Conservation (phyloP, 2,113 vertebrate genomes). For the Takifugu flavidus region DNA sequence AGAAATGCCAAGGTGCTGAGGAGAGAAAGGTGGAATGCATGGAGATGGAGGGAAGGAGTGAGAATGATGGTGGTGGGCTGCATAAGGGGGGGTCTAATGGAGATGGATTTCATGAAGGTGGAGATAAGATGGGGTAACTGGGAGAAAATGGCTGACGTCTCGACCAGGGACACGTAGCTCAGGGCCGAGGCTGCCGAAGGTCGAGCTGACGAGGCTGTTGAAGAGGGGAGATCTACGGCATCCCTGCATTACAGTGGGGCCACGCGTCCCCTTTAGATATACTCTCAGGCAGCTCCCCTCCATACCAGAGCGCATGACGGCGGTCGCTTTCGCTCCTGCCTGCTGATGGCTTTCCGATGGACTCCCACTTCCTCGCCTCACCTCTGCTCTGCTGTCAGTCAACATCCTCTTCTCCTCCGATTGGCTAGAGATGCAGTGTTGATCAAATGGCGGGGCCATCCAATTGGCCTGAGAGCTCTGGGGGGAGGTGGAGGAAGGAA, state of each 20-base stretch:
- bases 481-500: constrained; percentile 59
- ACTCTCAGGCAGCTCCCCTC: no score
- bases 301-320: not conserved
- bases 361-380: constrained; percentile 57
- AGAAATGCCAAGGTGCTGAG: constrained; percentile 64
- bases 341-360: constrained; percentile 71
- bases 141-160: constrained; percentile 68
- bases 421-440: constrained; percentile 65
- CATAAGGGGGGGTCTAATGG: constrained; percentile 57
- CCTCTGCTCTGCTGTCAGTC: constrained; percentile 56
- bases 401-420: constrained; percentile 38
- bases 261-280: no score
- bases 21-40: constrained; percentile 45
- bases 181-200: not conserved
- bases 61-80: constrained; percentile 49
- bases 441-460: constrained; percentile 54
- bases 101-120: constrained; percentile 66
- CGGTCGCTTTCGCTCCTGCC: constrained; percentile 43
- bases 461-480: constrained; percentile 66
- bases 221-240: not conserved
- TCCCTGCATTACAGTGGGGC: no score
- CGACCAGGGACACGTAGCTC: constrained; percentile 17
- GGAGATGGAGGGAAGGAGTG: constrained; percentile 46
- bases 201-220: not conserved
- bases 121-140: constrained; percentile 67